Conservation (phyloP, 1,140 invertebrate species). For the Ditylenchus dipsaci region DNA sequence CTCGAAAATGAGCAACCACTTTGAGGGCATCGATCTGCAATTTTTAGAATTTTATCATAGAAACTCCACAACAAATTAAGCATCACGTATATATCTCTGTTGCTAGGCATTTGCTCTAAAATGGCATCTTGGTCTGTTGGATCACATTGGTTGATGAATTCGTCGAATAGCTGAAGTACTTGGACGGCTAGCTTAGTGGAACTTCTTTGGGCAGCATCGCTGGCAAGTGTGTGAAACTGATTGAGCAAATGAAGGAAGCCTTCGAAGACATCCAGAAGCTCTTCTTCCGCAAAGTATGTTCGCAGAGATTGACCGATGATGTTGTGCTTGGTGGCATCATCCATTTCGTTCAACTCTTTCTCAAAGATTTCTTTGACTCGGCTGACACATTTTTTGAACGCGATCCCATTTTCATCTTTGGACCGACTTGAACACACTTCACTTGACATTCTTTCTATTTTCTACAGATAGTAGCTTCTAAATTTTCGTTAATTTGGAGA, state of each 20-base stretch:
- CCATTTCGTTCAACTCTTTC: conserved; percentile 84
- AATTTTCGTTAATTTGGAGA: too few species aligned
- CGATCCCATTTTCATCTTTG: too few species aligned
- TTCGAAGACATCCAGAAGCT: conserved; percentile 22
- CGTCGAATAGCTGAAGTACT: conserved; percentile 2
- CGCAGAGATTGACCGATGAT: conserved; percentile 3
- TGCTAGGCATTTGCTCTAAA: not conserved
- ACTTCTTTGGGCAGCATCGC: not conserved
- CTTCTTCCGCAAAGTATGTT: conserved; percentile 21
- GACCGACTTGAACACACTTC: too few species aligned
- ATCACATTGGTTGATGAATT: conserved; percentile 9
- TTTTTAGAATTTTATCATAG: too few species aligned
- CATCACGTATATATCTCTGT: not conserved
- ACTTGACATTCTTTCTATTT: too few species aligned
- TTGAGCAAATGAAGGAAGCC: conserved; percentile 21
- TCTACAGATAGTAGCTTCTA: too few species aligned
- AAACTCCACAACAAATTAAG: too few species aligned
- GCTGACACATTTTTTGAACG: not conserved
- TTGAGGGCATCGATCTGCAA: not conserved
- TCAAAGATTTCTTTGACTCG: conserved; percentile 79
- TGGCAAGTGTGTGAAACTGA: conserved; percentile 2
- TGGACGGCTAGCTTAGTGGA: conserved; percentile 9
- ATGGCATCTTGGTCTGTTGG: not conserved
- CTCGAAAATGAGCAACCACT: not conserved
- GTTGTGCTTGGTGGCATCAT: conserved; percentile 73